phyloP scores from a whole-genome alignment of 2,888 invertebrate genomes.

The Dynastes tityus region DNA sequence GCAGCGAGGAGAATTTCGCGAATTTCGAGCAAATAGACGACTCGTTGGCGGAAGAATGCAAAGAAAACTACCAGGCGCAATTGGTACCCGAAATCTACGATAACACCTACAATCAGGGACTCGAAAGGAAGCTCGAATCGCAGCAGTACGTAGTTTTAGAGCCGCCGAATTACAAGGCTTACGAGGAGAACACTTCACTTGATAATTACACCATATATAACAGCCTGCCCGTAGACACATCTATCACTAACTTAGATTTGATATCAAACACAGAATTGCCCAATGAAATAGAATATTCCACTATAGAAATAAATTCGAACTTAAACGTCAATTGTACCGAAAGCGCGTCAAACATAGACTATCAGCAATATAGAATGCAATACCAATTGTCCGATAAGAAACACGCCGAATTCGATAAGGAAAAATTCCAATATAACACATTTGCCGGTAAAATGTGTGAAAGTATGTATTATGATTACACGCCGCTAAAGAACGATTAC shows the following conservation, averaged over 20 bases:
- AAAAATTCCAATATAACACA: constrained; percentile 60
- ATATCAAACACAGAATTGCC: constrained; percentile 59
- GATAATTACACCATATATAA: constrained; percentile 45
- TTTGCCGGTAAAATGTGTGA: constrained; percentile 67
- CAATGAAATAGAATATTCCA: constrained; percentile 66
- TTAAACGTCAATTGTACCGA: constrained; percentile 62
- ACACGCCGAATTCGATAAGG: constrained; percentile 62
- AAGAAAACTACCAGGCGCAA: constrained; percentile 67
- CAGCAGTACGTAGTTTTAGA: constrained; percentile 52
- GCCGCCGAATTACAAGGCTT: constrained; percentile 48
- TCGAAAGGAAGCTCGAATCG: constrained; percentile 52
- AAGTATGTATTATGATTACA: constrained; percentile 68
- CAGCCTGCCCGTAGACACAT: constrained; percentile 22
- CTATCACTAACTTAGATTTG: constrained; percentile 43
- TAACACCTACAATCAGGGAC: constrained; percentile 52
- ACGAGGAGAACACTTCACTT: constrained; percentile 39
- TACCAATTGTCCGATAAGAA: constrained; percentile 64
- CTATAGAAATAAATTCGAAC: constrained; percentile 64
- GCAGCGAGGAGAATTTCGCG: constrained; percentile 36
- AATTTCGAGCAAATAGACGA: constrained; percentile 43
- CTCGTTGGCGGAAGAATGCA: constrained; percentile 62
- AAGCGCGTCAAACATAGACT: constrained; percentile 58
- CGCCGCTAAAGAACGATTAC: constrained; percentile 66
- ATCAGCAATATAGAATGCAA: constrained; percentile 61
- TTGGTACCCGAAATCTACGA: constrained; percentile 67